Evolutionary conservation across 2,797 vertebrate genomes (phyloP), one percentile per base, ranked within the genome.

Genomic region (Cuculus canorus): DNA sequence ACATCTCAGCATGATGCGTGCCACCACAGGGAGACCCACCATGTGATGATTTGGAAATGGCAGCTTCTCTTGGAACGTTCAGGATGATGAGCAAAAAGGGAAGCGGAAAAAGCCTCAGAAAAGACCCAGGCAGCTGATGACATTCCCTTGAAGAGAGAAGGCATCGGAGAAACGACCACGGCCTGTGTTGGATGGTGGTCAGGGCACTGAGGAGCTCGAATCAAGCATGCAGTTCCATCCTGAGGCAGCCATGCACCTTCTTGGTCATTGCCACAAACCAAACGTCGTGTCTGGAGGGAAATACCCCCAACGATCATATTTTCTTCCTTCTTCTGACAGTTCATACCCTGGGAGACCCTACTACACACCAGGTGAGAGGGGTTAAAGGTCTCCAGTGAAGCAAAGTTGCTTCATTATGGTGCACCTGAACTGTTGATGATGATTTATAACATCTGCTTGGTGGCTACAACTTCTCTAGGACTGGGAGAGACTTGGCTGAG

Each of bases 381-480:
- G 22, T 48, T 48, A 7, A 39, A 82, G 14, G 33, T 47, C 24
- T 39, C 41, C n/a, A 14, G 0, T 3, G 56, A 56, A 71, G 59
- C 52, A 19, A 52, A 59, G 30, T 10, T 12, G 9, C 61, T 78
- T 39, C 25, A 3, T 17, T 30, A 8, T 1, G 3, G 19, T 16
- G 47, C 64, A 48, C 50, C 52, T 41, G 77, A 53, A 65, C 2
- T 53, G 27, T 3, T 28, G 65, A 9, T 71, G 56, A 32, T 86
- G 45, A 37, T n/a, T 5, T 27, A 19, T 11, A 24, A 7, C 57
- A 32, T 4, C 39, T 72, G 53, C 54, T 50, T 57, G 0, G 33
- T 0, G 6, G 33, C 39, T 69, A 0, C 10, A 43, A 0, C 60
- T 78, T 17, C 37, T 5, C 1, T 18, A 23, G 59, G 13, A 6